Evolutionary conservation across 1,140 invertebrate species (phyloP).

Genomic region (Drosophila aff.): DNA sequence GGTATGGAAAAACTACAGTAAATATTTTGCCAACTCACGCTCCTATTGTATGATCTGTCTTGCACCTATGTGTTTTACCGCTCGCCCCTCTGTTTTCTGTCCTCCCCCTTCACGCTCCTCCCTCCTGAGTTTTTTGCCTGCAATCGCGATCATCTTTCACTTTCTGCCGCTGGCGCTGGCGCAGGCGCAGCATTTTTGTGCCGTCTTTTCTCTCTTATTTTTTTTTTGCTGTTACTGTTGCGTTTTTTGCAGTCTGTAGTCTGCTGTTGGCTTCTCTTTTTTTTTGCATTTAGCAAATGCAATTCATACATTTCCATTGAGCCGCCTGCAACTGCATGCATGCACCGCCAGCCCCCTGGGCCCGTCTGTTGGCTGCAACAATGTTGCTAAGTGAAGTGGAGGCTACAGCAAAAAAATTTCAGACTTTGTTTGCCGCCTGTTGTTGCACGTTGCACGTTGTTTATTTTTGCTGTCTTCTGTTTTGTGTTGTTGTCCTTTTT

Average conservation of each 20-base stretch:
- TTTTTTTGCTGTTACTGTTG: conserved; percentile 16
- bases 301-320: conserved; percentile 78
- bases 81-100: not conserved
- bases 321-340: conserved; percentile 6
- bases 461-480: conserved; percentile 32
- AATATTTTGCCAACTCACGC: conserved; percentile 68
- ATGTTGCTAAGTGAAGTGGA: conserved; percentile 66
- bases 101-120: not conserved
- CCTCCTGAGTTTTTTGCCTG: conserved; percentile 8
- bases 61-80: conserved; percentile 20
- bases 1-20: conserved; percentile 16
- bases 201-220: conserved; percentile 16
- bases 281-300: conserved; percentile 52
- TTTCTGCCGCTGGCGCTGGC: conserved; percentile 61
- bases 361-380: conserved; percentile 58
- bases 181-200: conserved; percentile 42
- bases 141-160: conserved; percentile 74
- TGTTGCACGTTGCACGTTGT: conserved; percentile 21
- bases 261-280: conserved; percentile 29
- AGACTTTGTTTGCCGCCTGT: conserved; percentile 31
- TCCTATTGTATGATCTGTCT: conserved; percentile 55
- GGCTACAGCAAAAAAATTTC: conserved; percentile 21
- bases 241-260: conserved; percentile 49
- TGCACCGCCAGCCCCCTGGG: not conserved
- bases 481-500: conserved; percentile 5